Conservation (phyloP, 2,113 vertebrate species). For the Mesoclemmys tuberculata region DNA sequence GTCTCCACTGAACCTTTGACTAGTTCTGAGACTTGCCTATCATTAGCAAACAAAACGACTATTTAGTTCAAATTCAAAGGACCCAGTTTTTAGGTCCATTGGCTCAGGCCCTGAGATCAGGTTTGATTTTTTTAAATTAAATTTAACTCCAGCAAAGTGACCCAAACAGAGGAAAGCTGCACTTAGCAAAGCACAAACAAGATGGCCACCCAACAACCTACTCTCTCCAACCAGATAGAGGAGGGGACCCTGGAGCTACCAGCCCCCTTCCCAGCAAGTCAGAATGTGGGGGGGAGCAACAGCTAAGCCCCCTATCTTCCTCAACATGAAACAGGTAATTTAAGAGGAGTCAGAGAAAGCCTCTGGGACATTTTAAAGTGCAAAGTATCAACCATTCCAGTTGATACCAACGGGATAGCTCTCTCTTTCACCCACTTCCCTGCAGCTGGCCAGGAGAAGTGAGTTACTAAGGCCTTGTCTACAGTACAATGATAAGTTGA, state of each 20-base stretch:
- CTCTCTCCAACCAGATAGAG: not conserved
- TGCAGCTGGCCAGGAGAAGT: too few species aligned
- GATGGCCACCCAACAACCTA: not conserved
- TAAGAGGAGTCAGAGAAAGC: not conserved
- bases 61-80: not conserved
- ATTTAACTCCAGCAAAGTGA: not conserved
- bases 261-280: not conserved
- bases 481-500: too few species aligned
- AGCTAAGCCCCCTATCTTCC: not conserved
- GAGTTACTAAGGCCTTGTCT: too few species aligned
- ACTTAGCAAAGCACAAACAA: not conserved
- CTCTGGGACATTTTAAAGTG: not conserved
- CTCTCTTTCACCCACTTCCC: too few species aligned
- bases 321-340: not conserved
- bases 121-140: not conserved
- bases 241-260: not conserved
- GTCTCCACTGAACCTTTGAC: not conserved
- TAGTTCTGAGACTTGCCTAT: not conserved
- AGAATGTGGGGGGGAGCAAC: not conserved
- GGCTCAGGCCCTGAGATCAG: not conserved
- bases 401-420: not conserved
- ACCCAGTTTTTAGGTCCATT: not conserved
- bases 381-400: not conserved
- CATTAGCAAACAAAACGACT: too few species aligned
- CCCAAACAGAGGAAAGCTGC: not conserved